phyloP scores from a whole-genome alignment of 2,113 vertebrate genomes.

The Erythrocebus patas region DNA sequence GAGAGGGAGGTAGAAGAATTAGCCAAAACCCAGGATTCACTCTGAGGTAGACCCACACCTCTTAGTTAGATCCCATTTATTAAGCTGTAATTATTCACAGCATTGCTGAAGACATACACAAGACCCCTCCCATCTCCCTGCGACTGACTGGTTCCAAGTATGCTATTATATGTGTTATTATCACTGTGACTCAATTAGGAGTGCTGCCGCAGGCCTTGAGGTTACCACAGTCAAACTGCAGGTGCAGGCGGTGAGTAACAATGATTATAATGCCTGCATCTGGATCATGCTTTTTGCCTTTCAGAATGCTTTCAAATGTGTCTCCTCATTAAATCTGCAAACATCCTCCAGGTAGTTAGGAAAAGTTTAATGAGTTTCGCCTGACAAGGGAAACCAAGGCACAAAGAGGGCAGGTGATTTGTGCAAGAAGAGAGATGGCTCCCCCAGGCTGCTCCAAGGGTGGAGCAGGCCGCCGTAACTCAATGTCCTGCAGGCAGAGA shows the following conservation, averaged over 20 bases:
- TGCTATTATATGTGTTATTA: neutral
- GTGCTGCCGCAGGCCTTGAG: neutral
- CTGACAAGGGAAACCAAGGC: neutral
- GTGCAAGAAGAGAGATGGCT: neutral
- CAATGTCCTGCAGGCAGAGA: neutral
- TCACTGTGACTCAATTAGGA: neutral
- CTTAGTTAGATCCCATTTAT: neutral
- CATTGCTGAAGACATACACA: neutral
- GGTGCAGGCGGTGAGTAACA: neutral
- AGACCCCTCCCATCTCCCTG: neutral
- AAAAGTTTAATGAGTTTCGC: neutral
- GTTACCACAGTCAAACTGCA: neutral
- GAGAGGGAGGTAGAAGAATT: neutral
- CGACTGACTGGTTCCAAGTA: neutral
- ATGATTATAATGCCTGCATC: neutral
- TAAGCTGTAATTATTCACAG: neutral
- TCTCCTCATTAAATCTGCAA: neutral
- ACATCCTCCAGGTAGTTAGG: neutral
- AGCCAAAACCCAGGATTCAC: neutral
- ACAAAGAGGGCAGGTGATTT: neutral
- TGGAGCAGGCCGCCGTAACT: fast-evolving
- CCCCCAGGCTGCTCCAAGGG: fast-evolving
- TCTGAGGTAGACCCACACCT: neutral
- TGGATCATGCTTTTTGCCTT: neutral
- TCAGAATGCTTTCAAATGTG: neutral